A percentile compares a stretch with the other conserved stretches of the same genome.
Conservation (phyloP, 1,140 invertebrate genomes). For the Panulirus ornatus region DNA sequence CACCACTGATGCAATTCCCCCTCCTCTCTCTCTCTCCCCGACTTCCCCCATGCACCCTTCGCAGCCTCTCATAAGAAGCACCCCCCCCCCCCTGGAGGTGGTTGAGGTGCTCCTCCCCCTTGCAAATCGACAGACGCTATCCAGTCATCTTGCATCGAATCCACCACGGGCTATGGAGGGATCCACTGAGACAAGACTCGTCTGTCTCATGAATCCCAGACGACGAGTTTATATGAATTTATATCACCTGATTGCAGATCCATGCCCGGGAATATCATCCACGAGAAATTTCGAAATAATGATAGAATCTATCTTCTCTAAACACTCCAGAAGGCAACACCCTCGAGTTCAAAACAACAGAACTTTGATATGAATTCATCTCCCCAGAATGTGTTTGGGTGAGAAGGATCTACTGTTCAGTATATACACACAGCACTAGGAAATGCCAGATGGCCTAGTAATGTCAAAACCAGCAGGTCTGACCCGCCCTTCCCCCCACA, state of each 20-base stretch:
- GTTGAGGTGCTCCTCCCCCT: not conserved
- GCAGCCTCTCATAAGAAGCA: not conserved
- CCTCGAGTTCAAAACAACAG: too few relatives aligned
- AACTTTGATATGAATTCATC: too few relatives aligned
- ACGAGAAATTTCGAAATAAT: too few relatives aligned
- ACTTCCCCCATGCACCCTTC: not conserved
- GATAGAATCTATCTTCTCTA: too few relatives aligned
- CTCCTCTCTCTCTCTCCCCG: not conserved
- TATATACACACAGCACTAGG: slow-evolving; percentile 7
- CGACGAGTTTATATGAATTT: not conserved
- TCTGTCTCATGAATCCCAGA: not conserved
- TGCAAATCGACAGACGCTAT: slow-evolving; percentile 27
- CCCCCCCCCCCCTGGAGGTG: not conserved
- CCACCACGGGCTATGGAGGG: not conserved
- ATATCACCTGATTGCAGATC: too few relatives aligned
- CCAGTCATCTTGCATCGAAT: slow-evolving; percentile 38
- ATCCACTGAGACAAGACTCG: too few relatives aligned
- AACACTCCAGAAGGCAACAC: too few relatives aligned
- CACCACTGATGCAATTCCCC: not conserved
- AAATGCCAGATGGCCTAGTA: slow-evolving; percentile 33
- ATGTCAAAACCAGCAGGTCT: not conserved
- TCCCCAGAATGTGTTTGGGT: too few relatives aligned
- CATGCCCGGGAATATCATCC: too few relatives aligned
- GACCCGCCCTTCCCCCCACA: too few relatives aligned
- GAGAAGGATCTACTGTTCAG: too few relatives aligned